Conservation (phyloP, 37 sponge, comb jelly and placozoan species). For the Mnemiopsis leidyi region DNA sequence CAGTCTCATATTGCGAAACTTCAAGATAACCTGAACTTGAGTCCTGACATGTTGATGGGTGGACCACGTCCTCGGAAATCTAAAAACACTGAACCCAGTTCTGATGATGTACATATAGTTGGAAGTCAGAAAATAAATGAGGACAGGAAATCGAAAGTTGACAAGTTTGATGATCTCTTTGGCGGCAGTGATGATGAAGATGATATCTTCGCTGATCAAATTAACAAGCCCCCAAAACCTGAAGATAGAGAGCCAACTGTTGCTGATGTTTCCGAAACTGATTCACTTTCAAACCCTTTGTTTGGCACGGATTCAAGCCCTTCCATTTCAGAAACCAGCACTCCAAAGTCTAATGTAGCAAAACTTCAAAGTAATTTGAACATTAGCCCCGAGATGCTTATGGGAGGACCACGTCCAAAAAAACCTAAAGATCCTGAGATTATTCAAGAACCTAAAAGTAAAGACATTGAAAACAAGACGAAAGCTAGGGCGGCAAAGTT, state of each 20-base stretch:
- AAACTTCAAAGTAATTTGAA: not conserved
- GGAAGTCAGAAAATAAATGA: not conserved
- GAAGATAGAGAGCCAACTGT: not conserved
- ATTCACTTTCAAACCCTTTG: no score
- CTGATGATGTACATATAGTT: not conserved
- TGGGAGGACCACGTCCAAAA: conserved; percentile 19
- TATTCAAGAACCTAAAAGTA: not conserved
- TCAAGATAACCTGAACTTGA: not conserved
- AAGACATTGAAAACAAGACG: not conserved
- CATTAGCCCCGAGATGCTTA: conserved; percentile 15
- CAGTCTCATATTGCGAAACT: conserved; percentile 14
- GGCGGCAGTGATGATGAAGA: not conserved
- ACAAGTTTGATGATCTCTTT: not conserved
- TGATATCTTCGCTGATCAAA: not conserved
- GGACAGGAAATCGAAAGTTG: not conserved
- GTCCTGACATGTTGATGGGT: conserved; percentile 41
- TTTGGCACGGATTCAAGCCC: no score
- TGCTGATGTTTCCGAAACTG: not conserved
- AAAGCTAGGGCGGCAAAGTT: not conserved
- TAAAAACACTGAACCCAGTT: not conserved
- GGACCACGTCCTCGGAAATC: not conserved
- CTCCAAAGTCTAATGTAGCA: conserved; percentile 26
- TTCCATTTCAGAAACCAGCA: no score
- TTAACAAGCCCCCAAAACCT: not conserved
- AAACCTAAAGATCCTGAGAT: not conserved